Evolutionary conservation across 2,888 invertebrate species (phyloP).

Genomic region (Chirona hameri): DNA sequence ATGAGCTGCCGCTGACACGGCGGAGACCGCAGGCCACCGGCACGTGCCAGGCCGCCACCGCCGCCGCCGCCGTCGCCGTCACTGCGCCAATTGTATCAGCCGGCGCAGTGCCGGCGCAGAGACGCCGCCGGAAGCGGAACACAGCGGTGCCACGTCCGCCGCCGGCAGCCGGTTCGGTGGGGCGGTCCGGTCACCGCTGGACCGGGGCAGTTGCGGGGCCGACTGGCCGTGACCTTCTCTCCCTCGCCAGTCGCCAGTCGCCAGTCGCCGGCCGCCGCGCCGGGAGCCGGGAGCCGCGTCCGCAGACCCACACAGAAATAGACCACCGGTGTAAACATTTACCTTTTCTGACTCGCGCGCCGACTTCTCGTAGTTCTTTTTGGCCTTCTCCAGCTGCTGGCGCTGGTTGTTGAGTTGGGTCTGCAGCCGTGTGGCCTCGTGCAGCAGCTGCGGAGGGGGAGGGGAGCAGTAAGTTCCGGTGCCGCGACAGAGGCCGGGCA

Average conservation of each 20-base stretch:
- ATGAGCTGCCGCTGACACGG: background rate
- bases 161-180: background rate
- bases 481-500: background rate
- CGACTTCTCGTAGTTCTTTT: constrained; percentile 91
- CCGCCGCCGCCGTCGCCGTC: no score
- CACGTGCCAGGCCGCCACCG: background rate
- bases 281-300: background rate
- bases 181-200: background rate
- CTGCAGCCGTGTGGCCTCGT: constrained; percentile 68
- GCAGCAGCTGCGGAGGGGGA: constrained; percentile 56
- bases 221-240: no score
- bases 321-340: background rate
- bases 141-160: no score
- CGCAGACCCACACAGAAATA: background rate
- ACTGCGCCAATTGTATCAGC: background rate
- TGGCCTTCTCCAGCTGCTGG: constrained; percentile 72
- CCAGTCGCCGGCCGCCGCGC: no score
- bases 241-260: background rate
- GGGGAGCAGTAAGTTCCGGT: background rate
- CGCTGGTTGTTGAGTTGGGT: constrained; percentile 64
- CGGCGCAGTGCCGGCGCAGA: no score
- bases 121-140: no score
- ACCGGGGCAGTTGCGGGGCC: background rate
- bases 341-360: constrained; percentile 90
- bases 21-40: background rate